These are phyloP conservation scores for Sciaenops ocellatus DNA, from an alignment of 2,797 vertebrate genomes.

Conservation along the genomic window DNA sequence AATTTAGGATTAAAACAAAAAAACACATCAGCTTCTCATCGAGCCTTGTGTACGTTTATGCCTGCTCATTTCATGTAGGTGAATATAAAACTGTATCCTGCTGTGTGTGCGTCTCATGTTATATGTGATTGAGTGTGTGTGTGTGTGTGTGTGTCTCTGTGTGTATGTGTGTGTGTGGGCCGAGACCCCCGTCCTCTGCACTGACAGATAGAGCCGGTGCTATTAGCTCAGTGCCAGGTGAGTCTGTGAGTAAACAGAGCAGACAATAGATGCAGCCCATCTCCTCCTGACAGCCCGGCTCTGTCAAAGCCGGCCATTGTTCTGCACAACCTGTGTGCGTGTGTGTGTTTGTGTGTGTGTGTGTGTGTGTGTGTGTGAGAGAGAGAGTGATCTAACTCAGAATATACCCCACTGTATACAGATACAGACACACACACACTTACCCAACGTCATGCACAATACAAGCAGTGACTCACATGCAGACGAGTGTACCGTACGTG, in stretches of 20 bases:
- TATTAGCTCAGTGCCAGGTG: conserved; percentile 85
- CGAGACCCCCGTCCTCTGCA: conserved; percentile 68
- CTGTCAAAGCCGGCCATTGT: conserved; percentile 80
- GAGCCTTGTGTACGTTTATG: not conserved
- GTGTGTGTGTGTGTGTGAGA: conserved; percentile 27
- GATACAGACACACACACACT: conserved; percentile 27
- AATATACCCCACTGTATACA: conserved; percentile 53
- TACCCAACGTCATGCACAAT: conserved; percentile 9
- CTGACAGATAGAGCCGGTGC: conserved; percentile 77
- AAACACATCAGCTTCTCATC: not conserved
- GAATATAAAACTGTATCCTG: not conserved
- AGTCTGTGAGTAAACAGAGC: conserved; percentile 82
- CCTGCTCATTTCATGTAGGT: not conserved
- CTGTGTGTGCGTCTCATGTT: conserved; percentile 7
- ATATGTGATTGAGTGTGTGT: not conserved
- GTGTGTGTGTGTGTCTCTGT: conserved; percentile 23
- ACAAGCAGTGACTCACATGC: conserved; percentile 29
- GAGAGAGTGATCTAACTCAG: conserved; percentile 35
- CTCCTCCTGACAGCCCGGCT: conserved; percentile 74
- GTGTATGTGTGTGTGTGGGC: conserved; percentile 63
- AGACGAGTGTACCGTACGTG: not conserved
- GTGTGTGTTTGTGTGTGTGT: conserved; percentile 42
- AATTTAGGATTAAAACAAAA: no score
- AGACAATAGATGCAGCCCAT: conserved; percentile 80
- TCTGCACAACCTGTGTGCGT: conserved; percentile 44